Evolutionary conservation across 2,888 invertebrate species (phyloP), one percentile per base, ranked within the genome.

Genomic region (Hypolimnas misippus): DNA sequence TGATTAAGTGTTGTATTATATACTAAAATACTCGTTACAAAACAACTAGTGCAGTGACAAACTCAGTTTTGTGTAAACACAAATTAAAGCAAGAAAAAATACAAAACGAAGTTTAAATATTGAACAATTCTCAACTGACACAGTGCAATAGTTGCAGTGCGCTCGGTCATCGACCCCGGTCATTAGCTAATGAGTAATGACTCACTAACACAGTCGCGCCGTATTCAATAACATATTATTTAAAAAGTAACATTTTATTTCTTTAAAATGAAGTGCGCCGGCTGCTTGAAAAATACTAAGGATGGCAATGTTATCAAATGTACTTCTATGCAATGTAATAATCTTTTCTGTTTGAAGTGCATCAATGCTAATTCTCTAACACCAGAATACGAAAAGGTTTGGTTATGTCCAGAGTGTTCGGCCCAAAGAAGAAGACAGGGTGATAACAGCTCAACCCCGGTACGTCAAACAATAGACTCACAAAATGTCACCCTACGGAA

Each of bases 371-470:
- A 1, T 40, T 40, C 40, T 14, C 14, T 40, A 40, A 40, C 40
- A 40, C 40, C 40, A 14, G 40, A 40, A 2, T 6, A 14, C 14
- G 14, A 40, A 40, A 40, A 40, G n/a, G 14, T 14, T 40, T 40
- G 40, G 40, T 14, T 40, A 14, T 40, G 40, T 40, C 40, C 40
- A 14, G 40, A 40, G 6, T 40, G 40, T 6, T 40, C 40, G n/a
- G 40, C 40, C n/a, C 40, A 40, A 40, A n/a, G 14, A 40, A 40
- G 40, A 14, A 40, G 14, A 14, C 14, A 14, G 40, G 40, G 40
- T 40, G 40, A 40, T 14, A 40, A 40, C 40, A 40, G 40, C 40
- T 40, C 40, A 40, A 40, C 40, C n/a, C 40, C 40, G n/a, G 14
- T 40, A 14, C 40, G 40, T 40, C n/a, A n/a, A 14, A 2, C 14